Evolutionary conservation across 2,888 invertebrate genomes (phyloP), one percentile per base, ranked within the genome.

Genomic region (Alloscopus bannaensis): DNA sequence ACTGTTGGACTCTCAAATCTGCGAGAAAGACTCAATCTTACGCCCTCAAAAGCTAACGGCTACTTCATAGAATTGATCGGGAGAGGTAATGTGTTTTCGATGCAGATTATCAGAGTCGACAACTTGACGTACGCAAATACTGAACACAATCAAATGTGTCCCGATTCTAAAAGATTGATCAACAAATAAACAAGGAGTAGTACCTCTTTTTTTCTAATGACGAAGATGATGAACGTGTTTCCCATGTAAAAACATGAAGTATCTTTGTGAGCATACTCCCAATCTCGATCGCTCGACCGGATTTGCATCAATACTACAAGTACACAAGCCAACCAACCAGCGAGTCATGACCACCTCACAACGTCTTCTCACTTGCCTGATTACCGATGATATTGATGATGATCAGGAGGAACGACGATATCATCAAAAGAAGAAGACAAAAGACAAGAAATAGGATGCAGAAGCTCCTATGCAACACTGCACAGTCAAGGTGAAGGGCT

Each of bases 401-500:
- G 45, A 60, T 62, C 62, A 64, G 50, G 29, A 66, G 40, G 60
- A 72, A 72, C 52, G 50, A 52, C 26, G 72, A 72, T 72, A 29
- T 40, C 55, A 2, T 31, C 47, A 36, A 60, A 40, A 71, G 42
- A 40, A 40, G 28, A 62, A 52, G 62, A 11, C n/a, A n/a, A n/a
- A n/a, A n/a, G 40, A 42, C 60, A 26, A 36, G 28, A 20, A 36
- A 22, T 57, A 55, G 31, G 24, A 45, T 52, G 20, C 24, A 8
- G 36, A 50, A 36, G 24, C 20, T 20, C 40, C 13, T n/a, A 71
- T 16, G 40, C 47, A 59, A 31, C 20, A 47, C 36, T 50, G 36
- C 40, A 75, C 36, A 62, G 76, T 76, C 76, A 76, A 76, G 76
- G 76, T 76, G 69, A 76, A 76, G 76, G 76, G 68, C 69, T 69